These are phyloP conservation scores for Euleptes europaea DNA, from an alignment of 2,113 vertebrate genomes.

Conservation along the genomic window DNA sequence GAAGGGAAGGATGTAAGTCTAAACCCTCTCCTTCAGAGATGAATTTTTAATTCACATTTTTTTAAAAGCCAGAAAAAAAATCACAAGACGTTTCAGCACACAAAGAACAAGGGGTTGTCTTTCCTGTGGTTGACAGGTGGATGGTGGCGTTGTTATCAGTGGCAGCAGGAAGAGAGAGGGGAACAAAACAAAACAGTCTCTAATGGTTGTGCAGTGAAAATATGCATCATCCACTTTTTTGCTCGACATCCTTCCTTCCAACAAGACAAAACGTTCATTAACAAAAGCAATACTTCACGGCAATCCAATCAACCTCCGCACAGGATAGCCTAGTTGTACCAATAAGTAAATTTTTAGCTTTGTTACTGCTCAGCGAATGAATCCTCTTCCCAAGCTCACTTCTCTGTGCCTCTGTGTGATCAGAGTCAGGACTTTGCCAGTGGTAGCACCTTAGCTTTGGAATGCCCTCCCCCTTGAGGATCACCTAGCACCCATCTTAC, in stretches of 20 bases:
- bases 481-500: too few relatives aligned
- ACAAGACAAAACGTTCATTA: not conserved
- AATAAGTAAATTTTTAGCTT: not conserved
- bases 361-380: not conserved
- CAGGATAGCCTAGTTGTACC: too few relatives aligned
- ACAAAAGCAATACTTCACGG: too few relatives aligned
- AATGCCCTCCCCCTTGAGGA: too few relatives aligned
- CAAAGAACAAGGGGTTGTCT: not conserved
- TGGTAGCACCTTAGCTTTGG: too few relatives aligned
- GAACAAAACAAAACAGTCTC: not conserved
- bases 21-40: not conserved
- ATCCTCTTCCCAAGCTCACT: too few relatives aligned
- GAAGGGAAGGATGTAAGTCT: not conserved
- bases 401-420: too few relatives aligned
- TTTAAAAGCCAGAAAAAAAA: not conserved
- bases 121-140: not conserved
- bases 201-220: not conserved
- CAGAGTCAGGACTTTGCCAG: too few relatives aligned
- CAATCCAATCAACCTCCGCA: too few relatives aligned
- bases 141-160: not conserved
- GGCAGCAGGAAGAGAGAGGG: too few relatives aligned
- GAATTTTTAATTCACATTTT: not conserved
- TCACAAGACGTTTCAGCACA: not conserved
- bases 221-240: not conserved
- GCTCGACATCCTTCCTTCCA: not conserved